These are phyloP conservation scores for Halcyon senegalensis DNA, from an alignment of 2,113 vertebrate species.

Conservation along the genomic window DNA sequence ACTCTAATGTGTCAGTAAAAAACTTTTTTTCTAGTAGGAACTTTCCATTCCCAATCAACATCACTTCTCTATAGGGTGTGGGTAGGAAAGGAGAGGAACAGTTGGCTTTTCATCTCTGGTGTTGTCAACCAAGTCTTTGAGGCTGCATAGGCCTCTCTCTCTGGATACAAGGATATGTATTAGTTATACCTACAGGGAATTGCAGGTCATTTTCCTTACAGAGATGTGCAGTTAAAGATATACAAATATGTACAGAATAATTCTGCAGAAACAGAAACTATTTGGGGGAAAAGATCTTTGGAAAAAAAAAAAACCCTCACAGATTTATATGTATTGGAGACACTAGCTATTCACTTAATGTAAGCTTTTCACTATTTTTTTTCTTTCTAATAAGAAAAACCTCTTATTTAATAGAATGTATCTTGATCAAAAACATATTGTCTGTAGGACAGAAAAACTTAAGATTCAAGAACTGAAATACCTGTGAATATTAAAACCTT, in stretches of 20 bases:
- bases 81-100: not conserved
- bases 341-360: not conserved
- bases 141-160: not conserved
- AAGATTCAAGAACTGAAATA: not conserved
- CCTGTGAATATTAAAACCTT: constrained; percentile 18
- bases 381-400: not conserved
- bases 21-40: not conserved
- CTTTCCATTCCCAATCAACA: not conserved
- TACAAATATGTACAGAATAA: not conserved
- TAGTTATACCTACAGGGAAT: not conserved
- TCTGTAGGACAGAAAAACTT: not conserved
- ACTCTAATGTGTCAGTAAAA: not conserved
- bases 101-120: not conserved
- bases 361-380: not conserved
- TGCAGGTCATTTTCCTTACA: not conserved
- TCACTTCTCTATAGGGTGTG: not conserved
- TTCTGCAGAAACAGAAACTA: not conserved
- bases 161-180: not conserved
- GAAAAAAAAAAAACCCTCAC: not conserved
- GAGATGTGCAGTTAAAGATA: not conserved
- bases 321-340: not conserved
- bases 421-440: not conserved
- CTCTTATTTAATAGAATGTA: not conserved
- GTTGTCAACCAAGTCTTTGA: not conserved
- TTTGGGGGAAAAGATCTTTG: not conserved